Conservation (phyloP, 2,888 invertebrate genomes). For the Coremacera marginata region DNA sequence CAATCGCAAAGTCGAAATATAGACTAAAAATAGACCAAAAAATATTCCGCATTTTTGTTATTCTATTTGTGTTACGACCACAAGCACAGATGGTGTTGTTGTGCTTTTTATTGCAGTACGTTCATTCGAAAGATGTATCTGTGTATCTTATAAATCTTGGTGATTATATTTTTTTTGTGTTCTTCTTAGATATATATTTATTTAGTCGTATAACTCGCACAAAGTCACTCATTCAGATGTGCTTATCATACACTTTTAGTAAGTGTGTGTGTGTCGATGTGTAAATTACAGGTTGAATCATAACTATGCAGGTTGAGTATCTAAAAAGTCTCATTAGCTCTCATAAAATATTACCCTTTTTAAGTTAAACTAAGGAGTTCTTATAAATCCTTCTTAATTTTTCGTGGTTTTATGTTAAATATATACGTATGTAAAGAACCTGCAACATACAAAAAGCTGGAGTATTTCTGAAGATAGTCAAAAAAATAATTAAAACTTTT, state of each 20-base stretch:
- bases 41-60: slow-evolving; percentile 27
- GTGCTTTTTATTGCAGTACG: background rate
- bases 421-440: too few relatives aligned
- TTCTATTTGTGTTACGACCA: slow-evolving; percentile 25
- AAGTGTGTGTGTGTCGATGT: background rate
- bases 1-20: slow-evolving; percentile 9
- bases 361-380: too few relatives aligned
- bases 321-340: too few relatives aligned
- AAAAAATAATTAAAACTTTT: too few relatives aligned
- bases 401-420: too few relatives aligned
- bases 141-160: background rate
- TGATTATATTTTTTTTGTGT: background rate
- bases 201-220: background rate
- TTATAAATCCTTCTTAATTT: too few relatives aligned
- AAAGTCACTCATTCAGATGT: too few relatives aligned
- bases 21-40: slow-evolving; percentile 23
- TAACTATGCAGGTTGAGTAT: too few relatives aligned
- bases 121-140: background rate
- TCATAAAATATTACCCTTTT: too few relatives aligned
- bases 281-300: background rate
- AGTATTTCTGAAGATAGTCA: too few relatives aligned
- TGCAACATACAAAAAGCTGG: too few relatives aligned
- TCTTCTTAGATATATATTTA: background rate
- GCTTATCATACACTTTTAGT: too few relatives aligned
- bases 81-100: background rate